These are phyloP conservation scores for Drosophila infuscata DNA, from an alignment of 2,888 invertebrate species.

Conservation along the genomic window DNA sequence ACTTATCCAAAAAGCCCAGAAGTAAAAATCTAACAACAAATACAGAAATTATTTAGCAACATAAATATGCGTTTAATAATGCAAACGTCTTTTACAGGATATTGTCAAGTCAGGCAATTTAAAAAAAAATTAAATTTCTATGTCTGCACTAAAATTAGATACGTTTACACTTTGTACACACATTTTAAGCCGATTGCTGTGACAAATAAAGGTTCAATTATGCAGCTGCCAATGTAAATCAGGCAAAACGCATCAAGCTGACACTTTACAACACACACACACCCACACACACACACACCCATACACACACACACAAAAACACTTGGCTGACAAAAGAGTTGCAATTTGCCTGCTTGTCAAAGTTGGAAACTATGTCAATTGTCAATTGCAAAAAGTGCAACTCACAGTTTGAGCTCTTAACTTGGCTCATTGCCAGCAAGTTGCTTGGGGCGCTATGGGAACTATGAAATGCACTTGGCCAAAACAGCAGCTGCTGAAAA, in stretches of 20 bases:
- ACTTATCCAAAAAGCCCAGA: neutral
- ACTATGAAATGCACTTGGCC: conserved; percentile 38
- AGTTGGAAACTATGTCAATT: conserved; percentile 58
- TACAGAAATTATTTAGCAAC: neutral
- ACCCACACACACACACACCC: neutral
- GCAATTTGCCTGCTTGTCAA: conserved; percentile 50
- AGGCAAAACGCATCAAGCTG: neutral
- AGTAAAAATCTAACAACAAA: neutral
- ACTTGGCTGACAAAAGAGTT: neutral
- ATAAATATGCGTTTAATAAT: neutral
- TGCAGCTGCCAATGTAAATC: conserved; percentile 13
- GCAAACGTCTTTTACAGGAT: neutral
- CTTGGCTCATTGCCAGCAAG: conserved; percentile 39
- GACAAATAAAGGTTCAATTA: conserved; percentile 10
- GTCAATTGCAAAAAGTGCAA: conserved; percentile 42
- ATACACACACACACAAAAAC: neutral
- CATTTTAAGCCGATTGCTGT: neutral
- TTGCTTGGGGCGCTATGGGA: neutral
- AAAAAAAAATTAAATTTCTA: neutral
- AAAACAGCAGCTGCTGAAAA: conserved; percentile 48
- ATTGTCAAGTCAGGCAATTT: neutral
- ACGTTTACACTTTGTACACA: neutral
- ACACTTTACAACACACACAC: neutral
- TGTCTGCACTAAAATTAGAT: neutral
- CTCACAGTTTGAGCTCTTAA: conserved; percentile 18